Evolutionary conservation across 2,888 invertebrate species (phyloP), one percentile per base, ranked within the genome.

Genomic region (Blastobasis lacticolella): DNA sequence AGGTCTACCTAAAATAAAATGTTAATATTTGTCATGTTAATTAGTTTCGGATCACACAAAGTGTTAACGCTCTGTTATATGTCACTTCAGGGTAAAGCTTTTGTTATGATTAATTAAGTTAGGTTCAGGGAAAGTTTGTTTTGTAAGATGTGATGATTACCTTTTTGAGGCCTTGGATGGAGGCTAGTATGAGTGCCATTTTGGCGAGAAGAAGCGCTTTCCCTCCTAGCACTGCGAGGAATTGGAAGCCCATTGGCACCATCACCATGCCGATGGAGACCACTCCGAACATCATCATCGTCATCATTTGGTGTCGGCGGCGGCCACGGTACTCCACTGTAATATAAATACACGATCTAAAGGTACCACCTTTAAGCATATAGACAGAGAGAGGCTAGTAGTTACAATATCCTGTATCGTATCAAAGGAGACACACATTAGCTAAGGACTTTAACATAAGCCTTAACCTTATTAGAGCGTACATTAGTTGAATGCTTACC

Each of bases 201-300:
- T 95, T 95, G 4, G 95, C 94, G 23, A 95, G 79, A 0, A 95
- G 78, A 4, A 95, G 75, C 0, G 95, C 95, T 71, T 95, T 95
- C 38, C 95, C 95, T 5, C 94, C 94, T 1, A 95, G 87, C 0
- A 95, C 93, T 0, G 95, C 94, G 1, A 95, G 87, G 75, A 95
- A 93, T 74, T 95, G 95, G 72, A 95, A 95, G 9, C 95, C 95
- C 91, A 95, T 92, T 0, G 95, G 95, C 9, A 95, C 88, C 0
- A 95, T 72, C 4, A 95, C 91, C 73, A 94, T 91, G 0, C 94
- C 93, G 68, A 95, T 90, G 10, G 94, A 91, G 38, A 95, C 90
- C 10, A 94, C 81, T 0, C 94, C 94, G 68, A 94, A 94, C 88
- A 95, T 92, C 90, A 95, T 91, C 79, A 94, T 90, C 0, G 94